These are phyloP conservation scores for Orthosia incerta DNA, from an alignment of 2,888 invertebrate genomes.

Conservation along the genomic window DNA sequence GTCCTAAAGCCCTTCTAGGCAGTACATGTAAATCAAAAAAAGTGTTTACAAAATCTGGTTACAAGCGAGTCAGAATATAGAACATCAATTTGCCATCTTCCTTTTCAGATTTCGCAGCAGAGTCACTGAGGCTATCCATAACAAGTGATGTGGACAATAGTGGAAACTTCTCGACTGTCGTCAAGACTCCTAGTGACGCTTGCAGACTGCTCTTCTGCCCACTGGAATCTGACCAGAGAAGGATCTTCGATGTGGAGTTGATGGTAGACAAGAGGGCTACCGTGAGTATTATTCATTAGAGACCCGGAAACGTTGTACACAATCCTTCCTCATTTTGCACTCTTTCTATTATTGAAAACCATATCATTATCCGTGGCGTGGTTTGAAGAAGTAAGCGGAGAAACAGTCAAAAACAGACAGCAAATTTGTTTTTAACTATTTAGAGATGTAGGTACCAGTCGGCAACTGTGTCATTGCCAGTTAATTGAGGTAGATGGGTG, in stretches of 20 bases:
- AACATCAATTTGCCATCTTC: background rate
- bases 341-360: too few species aligned
- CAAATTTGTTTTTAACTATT: too few species aligned
- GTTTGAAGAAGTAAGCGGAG: too few species aligned
- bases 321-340: too few species aligned
- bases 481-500: background rate
- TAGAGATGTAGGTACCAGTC: background rate
- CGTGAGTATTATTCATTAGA: conserved; percentile 66
- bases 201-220: conserved; percentile 77
- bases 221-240: conserved; percentile 71
- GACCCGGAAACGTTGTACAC: too few species aligned
- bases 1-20: too few species aligned
- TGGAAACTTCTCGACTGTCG: conserved; percentile 68
- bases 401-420: too few species aligned
- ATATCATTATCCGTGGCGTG: too few species aligned
- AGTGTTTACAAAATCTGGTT: too few species aligned
- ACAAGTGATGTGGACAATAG: conserved; percentile 74
- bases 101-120: conserved; percentile 77
- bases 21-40: too few species aligned
- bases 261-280: conserved; percentile 71
- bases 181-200: conserved; percentile 70
- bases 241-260: conserved; percentile 76
- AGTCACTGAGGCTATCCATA: conserved; percentile 73
- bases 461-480: too few species aligned
- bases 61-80: too few species aligned